These are phyloP conservation scores for Dromaius novaehollandiae DNA, from an alignment of 2,113 vertebrate species.

Conservation along the genomic window DNA sequence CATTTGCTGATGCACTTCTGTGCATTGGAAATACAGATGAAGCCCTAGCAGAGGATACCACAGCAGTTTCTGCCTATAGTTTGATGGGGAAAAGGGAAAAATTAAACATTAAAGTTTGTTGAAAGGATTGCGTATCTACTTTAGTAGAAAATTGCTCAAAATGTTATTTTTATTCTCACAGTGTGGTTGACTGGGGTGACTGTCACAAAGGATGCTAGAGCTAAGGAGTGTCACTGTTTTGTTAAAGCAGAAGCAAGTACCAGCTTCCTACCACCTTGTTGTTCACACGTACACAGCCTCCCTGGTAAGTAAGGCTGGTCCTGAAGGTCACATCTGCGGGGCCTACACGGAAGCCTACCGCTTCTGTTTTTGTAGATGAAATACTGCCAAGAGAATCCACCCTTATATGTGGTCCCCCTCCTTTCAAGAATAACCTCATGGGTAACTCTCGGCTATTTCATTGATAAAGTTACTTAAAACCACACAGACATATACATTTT, in stretches of 20 bases:
- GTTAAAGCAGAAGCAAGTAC: background rate
- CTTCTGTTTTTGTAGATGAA: background rate
- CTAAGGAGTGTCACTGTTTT: background rate
- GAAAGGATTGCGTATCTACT: background rate
- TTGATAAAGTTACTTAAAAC: background rate
- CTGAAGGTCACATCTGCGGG: background rate
- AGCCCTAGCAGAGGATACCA: background rate
- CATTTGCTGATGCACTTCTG: background rate
- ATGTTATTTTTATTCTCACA: background rate
- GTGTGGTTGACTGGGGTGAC: background rate
- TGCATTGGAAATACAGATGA: background rate
- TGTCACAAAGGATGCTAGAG: rapidly evolving
- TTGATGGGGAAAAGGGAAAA: background rate
- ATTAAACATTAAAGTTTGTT: background rate
- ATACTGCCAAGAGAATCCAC: background rate
- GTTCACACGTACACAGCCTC: rapidly evolving
- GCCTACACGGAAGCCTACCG: background rate
- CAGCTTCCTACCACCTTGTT: background rate
- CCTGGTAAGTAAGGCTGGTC: background rate
- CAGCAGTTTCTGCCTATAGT: background rate
- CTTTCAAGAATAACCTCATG: background rate
- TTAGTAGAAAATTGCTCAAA: background rate
- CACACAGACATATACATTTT: rapidly evolving
- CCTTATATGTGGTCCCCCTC: background rate
- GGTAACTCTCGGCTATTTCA: background rate